phyloP scores from a whole-genome alignment of 2,888 invertebrate genomes.

The Oscheius sp. region DNA sequence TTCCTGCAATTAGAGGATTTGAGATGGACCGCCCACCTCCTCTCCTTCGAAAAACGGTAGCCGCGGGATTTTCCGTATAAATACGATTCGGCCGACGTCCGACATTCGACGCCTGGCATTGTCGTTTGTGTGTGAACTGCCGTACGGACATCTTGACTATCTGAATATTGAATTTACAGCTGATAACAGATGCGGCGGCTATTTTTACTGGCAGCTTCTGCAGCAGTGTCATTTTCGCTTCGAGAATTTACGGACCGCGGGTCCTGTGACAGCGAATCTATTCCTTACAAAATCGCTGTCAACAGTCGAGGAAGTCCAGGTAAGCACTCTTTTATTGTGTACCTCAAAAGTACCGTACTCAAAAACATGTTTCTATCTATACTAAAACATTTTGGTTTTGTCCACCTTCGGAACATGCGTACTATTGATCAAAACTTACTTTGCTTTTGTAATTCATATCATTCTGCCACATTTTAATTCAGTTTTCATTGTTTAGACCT shows the following conservation, averaged over 20 bases:
- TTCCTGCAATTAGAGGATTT: conserved; percentile 36
- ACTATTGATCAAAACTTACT: no score
- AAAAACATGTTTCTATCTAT: no score
- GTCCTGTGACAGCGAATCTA: conserved; percentile 54
- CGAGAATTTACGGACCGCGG: conserved; percentile 38
- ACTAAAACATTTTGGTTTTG: no score
- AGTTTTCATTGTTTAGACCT: conserved; percentile 45
- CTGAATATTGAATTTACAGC: neutral
- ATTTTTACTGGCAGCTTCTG: conserved; percentile 1
- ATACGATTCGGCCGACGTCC: conserved; percentile 17
- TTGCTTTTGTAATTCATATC: no score
- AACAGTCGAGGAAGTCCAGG: conserved; percentile 62
- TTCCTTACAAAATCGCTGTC: conserved; percentile 60
- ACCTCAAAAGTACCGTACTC: no score
- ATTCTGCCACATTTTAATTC: no score
- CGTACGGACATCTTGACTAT: conserved; percentile 2
- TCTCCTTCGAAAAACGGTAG: conserved; percentile 36
- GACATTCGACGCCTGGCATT: conserved; percentile 26
- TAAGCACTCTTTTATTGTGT: conserved; percentile 25
- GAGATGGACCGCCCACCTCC: conserved; percentile 20
- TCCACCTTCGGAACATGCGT: no score
- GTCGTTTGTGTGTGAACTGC: neutral
- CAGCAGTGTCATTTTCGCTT: neutral
- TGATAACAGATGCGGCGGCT: conserved; percentile 1
- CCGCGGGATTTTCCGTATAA: conserved; percentile 25